Conservation (phyloP, 2,888 invertebrate species). For the Limenitis camilla region DNA sequence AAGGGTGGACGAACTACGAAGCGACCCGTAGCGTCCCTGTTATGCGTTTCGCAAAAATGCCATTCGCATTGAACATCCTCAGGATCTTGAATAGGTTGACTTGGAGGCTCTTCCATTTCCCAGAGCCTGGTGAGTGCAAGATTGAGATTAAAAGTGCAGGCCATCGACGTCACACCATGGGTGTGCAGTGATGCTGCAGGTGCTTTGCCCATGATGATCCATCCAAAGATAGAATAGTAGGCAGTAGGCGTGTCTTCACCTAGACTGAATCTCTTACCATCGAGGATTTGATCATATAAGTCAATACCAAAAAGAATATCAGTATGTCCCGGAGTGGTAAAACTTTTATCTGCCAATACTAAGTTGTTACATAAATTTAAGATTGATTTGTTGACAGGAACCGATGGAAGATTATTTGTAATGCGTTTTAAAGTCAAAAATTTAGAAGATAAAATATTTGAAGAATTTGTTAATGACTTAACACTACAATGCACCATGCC, state of each 20-base stretch:
- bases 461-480: not conserved
- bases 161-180: not conserved
- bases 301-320: not conserved
- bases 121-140: not conserved
- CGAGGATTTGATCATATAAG: not conserved
- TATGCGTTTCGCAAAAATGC: not conserved
- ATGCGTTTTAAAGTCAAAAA: not conserved
- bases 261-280: not conserved
- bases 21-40: not conserved
- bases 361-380: not conserved
- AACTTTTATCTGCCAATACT: not conserved
- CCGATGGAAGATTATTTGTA: not conserved
- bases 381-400: not conserved
- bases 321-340: not conserved
- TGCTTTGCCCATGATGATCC: not conserved
- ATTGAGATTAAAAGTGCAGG: not conserved
- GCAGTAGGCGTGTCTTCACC: not conserved
- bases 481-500: not conserved
- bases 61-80: not conserved
- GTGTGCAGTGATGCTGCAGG: not conserved
- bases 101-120: not conserved
- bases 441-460: not conserved
- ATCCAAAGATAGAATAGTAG: not conserved
- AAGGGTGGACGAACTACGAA: not conserved
- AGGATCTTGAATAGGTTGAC: not conserved